phyloP scores from a whole-genome alignment of 2,888 invertebrate genomes.

The Mythimna impura region DNA sequence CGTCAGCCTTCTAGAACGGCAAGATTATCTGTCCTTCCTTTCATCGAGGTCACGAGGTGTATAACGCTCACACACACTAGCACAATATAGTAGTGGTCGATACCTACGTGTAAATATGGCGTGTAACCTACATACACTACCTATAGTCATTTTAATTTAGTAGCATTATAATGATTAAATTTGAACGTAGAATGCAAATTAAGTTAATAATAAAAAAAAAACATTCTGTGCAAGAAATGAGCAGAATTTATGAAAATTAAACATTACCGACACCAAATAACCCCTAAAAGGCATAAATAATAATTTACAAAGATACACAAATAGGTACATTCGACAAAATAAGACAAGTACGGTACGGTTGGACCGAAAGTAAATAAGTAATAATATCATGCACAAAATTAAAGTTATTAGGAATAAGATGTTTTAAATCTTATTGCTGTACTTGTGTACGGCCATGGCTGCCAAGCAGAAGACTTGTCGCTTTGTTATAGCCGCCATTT shows the following conservation, averaged over 20 bases:
- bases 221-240: slow-evolving; percentile 44
- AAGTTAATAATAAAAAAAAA: slow-evolving; percentile 39
- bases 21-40: slow-evolving; percentile 82
- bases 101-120: slow-evolving; percentile 63
- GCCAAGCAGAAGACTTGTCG: slow-evolving; percentile 46
- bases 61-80: slow-evolving; percentile 85
- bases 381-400: slow-evolving; percentile 68
- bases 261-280: slow-evolving; percentile 65
- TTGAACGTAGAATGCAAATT: slow-evolving; percentile 18
- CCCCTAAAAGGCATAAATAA: slow-evolving; percentile 40
- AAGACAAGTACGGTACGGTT: slow-evolving; percentile 22
- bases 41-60: slow-evolving; percentile 87
- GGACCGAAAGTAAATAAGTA: slow-evolving; percentile 34
- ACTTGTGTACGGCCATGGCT: slow-evolving; percentile 48
- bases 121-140: slow-evolving; percentile 62
- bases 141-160: slow-evolving; percentile 73
- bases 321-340: slow-evolving; percentile 17
- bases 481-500: slow-evolving; percentile 76
- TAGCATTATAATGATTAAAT: slow-evolving; percentile 71
- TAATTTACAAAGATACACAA: slow-evolving; percentile 45
- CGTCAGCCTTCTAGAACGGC: slow-evolving; percentile 89
- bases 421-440: slow-evolving; percentile 6
- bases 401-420: slow-evolving; percentile 30
- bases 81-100: slow-evolving; percentile 65
- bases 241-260: slow-evolving; percentile 35